Evolutionary conservation across 2,113 vertebrate species (phyloP), one percentile per base, ranked within the genome.

Genomic region (Phaetusa simplex): DNA sequence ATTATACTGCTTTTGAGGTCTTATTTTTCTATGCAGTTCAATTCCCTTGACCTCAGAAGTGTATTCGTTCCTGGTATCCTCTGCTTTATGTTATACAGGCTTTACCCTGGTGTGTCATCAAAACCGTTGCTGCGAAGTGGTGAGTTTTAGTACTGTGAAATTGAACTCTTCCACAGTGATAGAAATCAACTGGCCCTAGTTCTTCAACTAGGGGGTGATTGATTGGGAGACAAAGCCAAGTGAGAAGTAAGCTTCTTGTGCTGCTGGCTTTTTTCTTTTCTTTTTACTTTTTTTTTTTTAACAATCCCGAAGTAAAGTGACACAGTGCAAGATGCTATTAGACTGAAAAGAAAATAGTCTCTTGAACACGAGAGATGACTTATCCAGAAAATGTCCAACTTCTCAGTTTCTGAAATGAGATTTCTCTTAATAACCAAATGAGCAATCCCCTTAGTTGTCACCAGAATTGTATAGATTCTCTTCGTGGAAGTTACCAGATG

Each of bases 11-110:
- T 95, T 95, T 89, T 91, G 81, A 95, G 87, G 84, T 91, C 74
- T 95, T 96, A 93, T 91, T 97, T 96, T 94, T 97, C 94, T 93
- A 47, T 89, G 62, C 74, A 88, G 77, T 95, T 91, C 86, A 95
- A 93, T 95, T 97, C 91, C 93, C 94, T 93, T 88, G 93, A 94
- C 93, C 89, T 94, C 82, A 71, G 74, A 96, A 91, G 87, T 91
- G 87, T 73, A 70, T 96, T 97, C 12, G 8, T 73, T 94, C 36
- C 71, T 81, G 59, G 67, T 93, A 90, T 96, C 89, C 74, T 92
- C 50, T 93, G 81, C 89, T 95, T 91, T 94, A 82, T 93, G 36
- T 90, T 80, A 80, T 50, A 66, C 22, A 64, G 79, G 50, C 27
- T 93, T 97, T 95, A 76, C 91, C 74, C 82, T 82, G 43, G 92